Base-by-base conservation (phyloP, 2,113 vertebrate species). In the Meles meles region DNA sequence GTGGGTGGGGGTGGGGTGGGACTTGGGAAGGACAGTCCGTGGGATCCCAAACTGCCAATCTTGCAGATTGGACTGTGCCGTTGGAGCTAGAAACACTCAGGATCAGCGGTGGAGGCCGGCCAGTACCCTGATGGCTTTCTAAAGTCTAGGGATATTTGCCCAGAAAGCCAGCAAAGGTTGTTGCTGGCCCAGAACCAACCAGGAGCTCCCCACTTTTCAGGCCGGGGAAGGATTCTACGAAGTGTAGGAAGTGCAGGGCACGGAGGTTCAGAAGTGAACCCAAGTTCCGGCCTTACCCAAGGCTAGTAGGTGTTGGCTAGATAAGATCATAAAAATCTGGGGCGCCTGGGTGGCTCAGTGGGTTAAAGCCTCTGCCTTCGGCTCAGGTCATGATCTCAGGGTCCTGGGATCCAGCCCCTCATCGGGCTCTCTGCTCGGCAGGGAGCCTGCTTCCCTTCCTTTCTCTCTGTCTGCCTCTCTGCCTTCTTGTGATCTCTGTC, bases 1-100 rank as follows among this genome's bases (percentile, higher is more conserved):
- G 2, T 69, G 76, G 23, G 14, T 29, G 37, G 39, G 65, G 4
- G n/a, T 20, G n/a, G 31, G 67, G 6, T 59, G 44, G 63, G 47
- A 7, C 5, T 47, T 1, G 0, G 0, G 34, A 7, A 1, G 3
- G 34, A n/a, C 42, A 6, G 20, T 57, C 13, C 2, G 9, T 21
- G 25, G 71, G 14, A 71, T 34, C 42, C 61, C 31, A 25, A 74
- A 42, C 65, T 27, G 20, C 61, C 5, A 71, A 34, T 44, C 18
- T 11, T 25, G n/a, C 42, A 20, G 67, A 31, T 10, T 47, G 42
- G 49, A 44, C 5, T 0, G 34, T 20, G 84, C 49, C 44, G n/a
- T 37, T 21, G 15, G 71, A 82, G 49, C 39, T 0, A 0, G 63
- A 55, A 92, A 74, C 77, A 31, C 77, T 59, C 9, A 10, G 77